Base-by-base conservation (phyloP, 2,113 vertebrate genomes). In the Pelobates fuscus region DNA sequence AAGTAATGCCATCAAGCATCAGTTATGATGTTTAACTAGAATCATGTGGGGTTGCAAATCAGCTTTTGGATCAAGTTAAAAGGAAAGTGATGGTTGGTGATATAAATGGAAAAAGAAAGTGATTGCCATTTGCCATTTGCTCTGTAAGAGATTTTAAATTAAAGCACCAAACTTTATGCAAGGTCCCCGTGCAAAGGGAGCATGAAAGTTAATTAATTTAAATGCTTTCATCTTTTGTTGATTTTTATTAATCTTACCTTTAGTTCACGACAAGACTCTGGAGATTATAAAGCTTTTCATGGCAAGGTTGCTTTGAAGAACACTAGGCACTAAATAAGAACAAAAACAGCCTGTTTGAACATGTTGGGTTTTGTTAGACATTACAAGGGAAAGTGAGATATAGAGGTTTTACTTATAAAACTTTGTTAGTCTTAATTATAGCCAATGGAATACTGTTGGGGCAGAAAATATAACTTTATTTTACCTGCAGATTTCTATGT, bases 111-210 rank as follows among this genome's bases (percentile, higher is more conserved):
- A 78, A 29, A 37, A 61, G 24, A 24, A 25, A 69, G 30, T 70
- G 41, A 81, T 77, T 68, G 1, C 43, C 71, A 77, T 70, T 79
- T 70, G 1, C 44, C 71, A 75, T 72, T 78, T 82, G 41, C 43
- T 84, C 80, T 74, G 55, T 84, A 80, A 83, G 67, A 60, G 71
- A 65, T 68, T 87, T 87, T 84, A 85, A 86, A 84, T 87, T 80
- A 83, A 60, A 32, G 72, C 17, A 60, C 54, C 63, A 17, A 46
- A 75, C 54, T 67, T 66, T 78, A 41, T 84, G 73, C 80, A 79
- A 77, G 78, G 49, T 59, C 69, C 69, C 37, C 58, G 67, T 62
- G 77, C 55, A 72, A 77, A 60, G 71, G 30, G 25, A 78, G 81
- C 82, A 75, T 20, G 3, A 80, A 86, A 81, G 58, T 83, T 84